These are phyloP conservation scores for Pseudachorutes palmiensis DNA, from an alignment of 1,140 invertebrate species.

Conservation along the genomic window DNA sequence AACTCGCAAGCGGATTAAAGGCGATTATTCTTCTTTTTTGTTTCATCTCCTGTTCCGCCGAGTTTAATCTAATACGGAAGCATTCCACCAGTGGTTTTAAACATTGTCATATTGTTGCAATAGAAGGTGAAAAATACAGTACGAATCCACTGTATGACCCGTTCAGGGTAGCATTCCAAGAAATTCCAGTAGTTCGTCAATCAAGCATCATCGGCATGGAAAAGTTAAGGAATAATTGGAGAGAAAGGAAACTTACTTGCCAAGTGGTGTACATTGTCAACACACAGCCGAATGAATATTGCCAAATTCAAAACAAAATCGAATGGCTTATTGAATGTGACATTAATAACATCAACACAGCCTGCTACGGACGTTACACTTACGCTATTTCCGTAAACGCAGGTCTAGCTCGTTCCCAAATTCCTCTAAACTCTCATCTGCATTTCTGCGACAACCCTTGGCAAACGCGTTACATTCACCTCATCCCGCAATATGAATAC, in stretches of 20 bases:
- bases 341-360: background rate
- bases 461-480: background rate
- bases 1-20: too few species aligned
- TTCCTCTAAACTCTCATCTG: too few species aligned
- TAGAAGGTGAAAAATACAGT: background rate
- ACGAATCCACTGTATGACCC: background rate
- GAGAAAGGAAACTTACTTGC: background rate
- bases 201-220: background rate
- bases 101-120: background rate
- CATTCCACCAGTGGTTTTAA: background rate
- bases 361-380: background rate
- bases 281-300: background rate
- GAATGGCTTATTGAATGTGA: background rate
- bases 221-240: background rate
- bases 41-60: too few species aligned
- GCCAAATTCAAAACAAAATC: background rate
- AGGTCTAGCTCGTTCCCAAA: too few species aligned
- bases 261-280: background rate
- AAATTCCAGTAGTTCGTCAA: background rate
- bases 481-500: background rate
- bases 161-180: background rate
- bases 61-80: background rate
- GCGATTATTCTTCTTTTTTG: too few species aligned
- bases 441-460: too few species aligned
- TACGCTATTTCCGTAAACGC: background rate